Base-by-base conservation (phyloP, 2,113 vertebrate genomes). In the Pelusios castaneus region DNA sequence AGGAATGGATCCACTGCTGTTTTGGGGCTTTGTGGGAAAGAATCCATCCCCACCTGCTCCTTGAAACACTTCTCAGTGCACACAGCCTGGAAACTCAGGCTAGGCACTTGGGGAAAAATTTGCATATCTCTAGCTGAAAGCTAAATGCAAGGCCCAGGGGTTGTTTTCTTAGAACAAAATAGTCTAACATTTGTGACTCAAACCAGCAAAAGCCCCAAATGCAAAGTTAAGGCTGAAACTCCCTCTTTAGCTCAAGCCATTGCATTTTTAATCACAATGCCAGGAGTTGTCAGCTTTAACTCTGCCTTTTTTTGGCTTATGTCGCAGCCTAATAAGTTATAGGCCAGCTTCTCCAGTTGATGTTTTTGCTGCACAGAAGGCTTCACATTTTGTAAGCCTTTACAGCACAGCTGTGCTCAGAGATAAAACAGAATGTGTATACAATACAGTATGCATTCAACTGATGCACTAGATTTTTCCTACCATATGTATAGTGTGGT, bases 381-480 rank as follows among this genome's bases (percentile, higher is more conserved):
- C 92, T 98, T 98, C 97, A 97, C 97, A 97, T 97, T 98, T 98
- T 98, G 98, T 97, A 97, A 97, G 98, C 97, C 96, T 98, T 98
- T 98, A 97, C 97, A 98, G 97, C 97, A 97, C 97, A 98, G 98
- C 98, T 98, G 97, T 97, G 98, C 97, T 97, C 87, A 67, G 96
- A 98, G 98, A 97, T 98, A 97, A 98, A 98, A 97, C 98, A 98
- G 98, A 98, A 98, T 98, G 97, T 98, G 98, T 98, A 96, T 97
- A 97, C 96, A 97, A 97, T 97, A 97, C 97, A 97, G 98, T 98
- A 96, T 97, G 97, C 96, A 96, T 98, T 98, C 97, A 97, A 52
- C 96, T 96, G 97, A 97, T 97, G 97, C 96, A 96, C 97, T 97
- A 97, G 98, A 95, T 94, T 98, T 97, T 97, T 97, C 92, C 97